Evolutionary conservation across 2,888 invertebrate genomes (phyloP), one percentile per base, ranked within the genome.

Genomic region (Aricia artaxerxes): DNA sequence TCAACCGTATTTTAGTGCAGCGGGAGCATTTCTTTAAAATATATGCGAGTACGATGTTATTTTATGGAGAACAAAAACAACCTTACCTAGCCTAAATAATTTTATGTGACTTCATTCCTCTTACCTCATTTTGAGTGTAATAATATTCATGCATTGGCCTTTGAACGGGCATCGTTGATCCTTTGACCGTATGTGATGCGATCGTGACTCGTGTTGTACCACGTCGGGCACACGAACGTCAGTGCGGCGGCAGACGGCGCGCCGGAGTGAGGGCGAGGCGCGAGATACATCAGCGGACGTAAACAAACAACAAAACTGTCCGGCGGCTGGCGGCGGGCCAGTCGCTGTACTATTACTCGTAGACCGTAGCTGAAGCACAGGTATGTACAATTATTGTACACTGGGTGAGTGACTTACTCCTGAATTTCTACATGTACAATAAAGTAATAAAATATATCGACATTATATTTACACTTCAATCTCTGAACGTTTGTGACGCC

Each of bases 301-400:
- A 69, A 69, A 69, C 69, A 69, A 69, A 69, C 69, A 69, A 69
- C 69, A 69, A 13, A 35, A 69, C 69, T 35, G 69, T 24, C 64
- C 53, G 53, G 11, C 53, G 53, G 11, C 69, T 38, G 69, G 69
- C 69, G 69, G 16, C 69, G 35, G 35, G 69, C 69, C 69, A 69
- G 69, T 31, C 11, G 35, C 69, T 38, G 69, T 69, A 69, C 13
- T 38, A 35, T 69, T 9, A 1, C 35, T 13, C 11, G 35, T 35
- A 16, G 35, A 1, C 0, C 11, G 35, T 35, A 16, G 35, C 0
- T 1, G 1, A 13, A 9, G 31, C 1, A 31, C 69, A 69, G 69
- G 35, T 69, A 69, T 13, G 69, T 35, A 24, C 24, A 24, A 24
- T 24, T 24, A 24, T 24, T 24, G 24, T 24, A 69, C 69, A 69